phyloP scores from a whole-genome alignment of 2,113 vertebrate species.

The Crotalus horridus region DNA sequence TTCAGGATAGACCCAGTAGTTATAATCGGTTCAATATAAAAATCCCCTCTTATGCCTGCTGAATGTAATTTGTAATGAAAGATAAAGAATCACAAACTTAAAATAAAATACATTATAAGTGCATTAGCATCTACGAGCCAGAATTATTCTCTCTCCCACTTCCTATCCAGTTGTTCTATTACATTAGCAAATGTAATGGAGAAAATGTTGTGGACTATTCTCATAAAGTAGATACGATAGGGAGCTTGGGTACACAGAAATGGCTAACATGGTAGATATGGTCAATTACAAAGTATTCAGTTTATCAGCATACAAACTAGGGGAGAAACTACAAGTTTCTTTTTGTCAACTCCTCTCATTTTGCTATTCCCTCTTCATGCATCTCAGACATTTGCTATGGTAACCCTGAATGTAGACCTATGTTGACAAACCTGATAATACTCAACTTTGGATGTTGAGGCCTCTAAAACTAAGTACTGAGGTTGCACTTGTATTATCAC shows the following conservation, averaged over 20 bases:
- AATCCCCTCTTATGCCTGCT: too few relatives aligned
- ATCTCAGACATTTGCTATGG: background rate
- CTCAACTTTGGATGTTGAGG: background rate
- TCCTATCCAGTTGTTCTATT: background rate
- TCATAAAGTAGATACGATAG: background rate
- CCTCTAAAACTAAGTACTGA: background rate
- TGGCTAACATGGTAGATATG: background rate
- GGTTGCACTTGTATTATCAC: background rate
- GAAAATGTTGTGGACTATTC: background rate
- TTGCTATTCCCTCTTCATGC: background rate
- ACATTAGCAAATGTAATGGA: background rate
- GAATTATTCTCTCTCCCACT: background rate
- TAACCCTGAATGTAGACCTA: background rate
- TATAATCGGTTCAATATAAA: background rate
- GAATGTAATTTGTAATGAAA: background rate
- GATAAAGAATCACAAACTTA: background rate
- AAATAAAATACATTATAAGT: background rate
- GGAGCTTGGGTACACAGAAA: background rate
- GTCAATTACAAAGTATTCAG: background rate
- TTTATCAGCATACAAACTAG: background rate
- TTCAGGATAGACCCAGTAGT: background rate
- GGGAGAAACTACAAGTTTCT: background rate
- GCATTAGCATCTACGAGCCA: background rate
- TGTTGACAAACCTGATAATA: background rate
- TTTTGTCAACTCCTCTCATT: background rate